A percentile compares a stretch with the other conserved stretches of the same genome.
Evolutionary conservation across 2,113 vertebrate species (phyloP).

Genomic region (Corydoras maculifer): DNA sequence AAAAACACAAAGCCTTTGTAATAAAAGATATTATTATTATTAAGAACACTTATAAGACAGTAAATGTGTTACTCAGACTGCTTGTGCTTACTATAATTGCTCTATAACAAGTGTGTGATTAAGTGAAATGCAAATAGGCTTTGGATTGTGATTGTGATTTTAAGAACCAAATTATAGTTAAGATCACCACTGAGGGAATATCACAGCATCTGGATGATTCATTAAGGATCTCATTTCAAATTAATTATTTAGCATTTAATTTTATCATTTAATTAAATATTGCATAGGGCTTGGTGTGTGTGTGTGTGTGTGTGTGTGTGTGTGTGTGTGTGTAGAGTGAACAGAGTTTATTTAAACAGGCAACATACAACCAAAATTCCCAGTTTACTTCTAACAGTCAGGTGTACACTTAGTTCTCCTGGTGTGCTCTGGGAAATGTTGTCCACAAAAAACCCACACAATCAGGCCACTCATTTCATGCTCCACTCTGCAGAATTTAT

Average conservation of each 20-base stretch:
- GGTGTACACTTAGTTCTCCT: slow-evolving; percentile 28
- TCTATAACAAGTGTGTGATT: neutral
- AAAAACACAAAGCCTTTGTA: too few relatives aligned
- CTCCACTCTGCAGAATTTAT: slow-evolving; percentile 28
- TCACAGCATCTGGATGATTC: neutral
- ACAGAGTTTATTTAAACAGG: slow-evolving; percentile 19
- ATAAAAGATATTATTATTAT: too few relatives aligned
- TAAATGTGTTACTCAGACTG: neutral
- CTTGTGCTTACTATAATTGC: neutral
- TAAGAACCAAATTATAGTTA: neutral
- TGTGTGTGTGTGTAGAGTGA: neutral
- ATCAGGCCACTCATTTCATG: slow-evolving; percentile 29
- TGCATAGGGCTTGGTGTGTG: too few relatives aligned
- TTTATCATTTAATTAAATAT: too few relatives aligned
- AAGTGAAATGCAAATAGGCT: neutral
- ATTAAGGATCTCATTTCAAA: neutral
- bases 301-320: too few relatives aligned
- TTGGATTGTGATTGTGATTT: neutral
- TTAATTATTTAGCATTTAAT: too few relatives aligned
- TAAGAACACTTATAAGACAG: too few relatives aligned
- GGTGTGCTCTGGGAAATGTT: slow-evolving; percentile 29
- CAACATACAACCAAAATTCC: slow-evolving; percentile 3
- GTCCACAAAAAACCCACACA: slow-evolving; percentile 23
- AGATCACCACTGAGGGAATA: neutral
- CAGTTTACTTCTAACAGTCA: slow-evolving; percentile 27